Conservation (phyloP, 2,888 invertebrate species). For the Encarsia formosa region DNA sequence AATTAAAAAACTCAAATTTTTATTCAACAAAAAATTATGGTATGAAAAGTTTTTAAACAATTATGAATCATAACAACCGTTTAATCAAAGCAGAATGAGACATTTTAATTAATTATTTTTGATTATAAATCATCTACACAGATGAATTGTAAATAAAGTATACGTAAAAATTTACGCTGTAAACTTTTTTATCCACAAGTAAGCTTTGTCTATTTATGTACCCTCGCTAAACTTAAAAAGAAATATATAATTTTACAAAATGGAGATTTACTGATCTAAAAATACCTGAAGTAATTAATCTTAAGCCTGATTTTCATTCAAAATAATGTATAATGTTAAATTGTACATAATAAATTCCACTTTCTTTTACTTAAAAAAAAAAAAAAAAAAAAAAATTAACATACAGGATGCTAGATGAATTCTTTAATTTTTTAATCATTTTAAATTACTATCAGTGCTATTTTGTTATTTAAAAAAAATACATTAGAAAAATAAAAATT, state of each 20-base stretch:
- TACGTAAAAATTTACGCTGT: constrained; percentile 4
- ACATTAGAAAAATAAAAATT: no score
- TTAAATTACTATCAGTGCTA: no score
- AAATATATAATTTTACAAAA: constrained; percentile 5
- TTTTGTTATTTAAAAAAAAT: no score
- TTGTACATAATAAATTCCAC: constrained; percentile 23
- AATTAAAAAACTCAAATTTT: no score
- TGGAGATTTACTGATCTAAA: background rate
- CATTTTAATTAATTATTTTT: constrained; percentile 16
- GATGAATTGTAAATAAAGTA: constrained; percentile 23
- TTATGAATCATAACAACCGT: background rate
- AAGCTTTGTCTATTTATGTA: constrained; percentile 8
- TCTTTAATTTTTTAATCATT: no score
- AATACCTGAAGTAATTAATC: constrained; percentile 3
- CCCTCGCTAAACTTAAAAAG: constrained; percentile 6
- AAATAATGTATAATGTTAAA: constrained; percentile 22
- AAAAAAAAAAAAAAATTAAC: background rate
- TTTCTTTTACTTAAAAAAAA: constrained; percentile 8
- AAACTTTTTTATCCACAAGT: constrained; percentile 14
- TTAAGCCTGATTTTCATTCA: constrained; percentile 18
- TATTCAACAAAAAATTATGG: no score
- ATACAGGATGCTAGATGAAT: constrained; percentile 9
- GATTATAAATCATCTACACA: constrained; percentile 9
- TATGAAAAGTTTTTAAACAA: no score
- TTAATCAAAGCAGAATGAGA: constrained; percentile 6